Base-by-base conservation (phyloP, 2,888 invertebrate genomes). In the Acronicta aceris region DNA sequence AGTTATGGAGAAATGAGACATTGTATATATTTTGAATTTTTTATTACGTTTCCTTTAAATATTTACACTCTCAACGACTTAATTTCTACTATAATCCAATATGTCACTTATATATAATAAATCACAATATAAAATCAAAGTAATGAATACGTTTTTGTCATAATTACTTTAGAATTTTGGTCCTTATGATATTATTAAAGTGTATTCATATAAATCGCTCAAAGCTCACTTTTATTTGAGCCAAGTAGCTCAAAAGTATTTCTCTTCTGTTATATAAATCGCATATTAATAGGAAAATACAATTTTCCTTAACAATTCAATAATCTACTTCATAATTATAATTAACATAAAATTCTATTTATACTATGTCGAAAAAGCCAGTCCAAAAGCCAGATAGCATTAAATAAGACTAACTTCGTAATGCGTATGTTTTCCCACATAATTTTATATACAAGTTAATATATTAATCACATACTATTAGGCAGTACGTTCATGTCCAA, bases 361-460 rank as follows among this genome's bases (percentile, higher is more conserved):
- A 88, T 53, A 82, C 88, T 91, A 92, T 84, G 82, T 86, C 76
- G 81, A 89, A 88, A 87, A 91, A 91, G 93, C 93, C 90, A 92
- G 91, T 92, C 91, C 84, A 89, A 87, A 91, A 92, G 92, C 90
- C 87, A 86, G 88, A 86, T 83, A 83, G 91, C 91, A 88, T 89
- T 89, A 87, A 85, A 86, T 90, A 91, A 89, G 85, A 90, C 91
- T 93, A 93, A 88, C 86, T 88, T 87, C 86, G 90, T 94, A 94
- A 94, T 90, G 94, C 94, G 94, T 92, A 94, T 94, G 89, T 89
- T 94, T 94, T 94, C 94, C 94, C 94, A 93, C 93, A 92, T 87
- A 91, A 84, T 86, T 92, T 91, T 89, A 92, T 85, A 83, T 91
- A 93, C 87, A 90, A 86, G 83, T 85, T 89, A 87, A 84, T 85